Conservation (phyloP, 2,888 invertebrate genomes). For the Candidula unifasciata region DNA sequence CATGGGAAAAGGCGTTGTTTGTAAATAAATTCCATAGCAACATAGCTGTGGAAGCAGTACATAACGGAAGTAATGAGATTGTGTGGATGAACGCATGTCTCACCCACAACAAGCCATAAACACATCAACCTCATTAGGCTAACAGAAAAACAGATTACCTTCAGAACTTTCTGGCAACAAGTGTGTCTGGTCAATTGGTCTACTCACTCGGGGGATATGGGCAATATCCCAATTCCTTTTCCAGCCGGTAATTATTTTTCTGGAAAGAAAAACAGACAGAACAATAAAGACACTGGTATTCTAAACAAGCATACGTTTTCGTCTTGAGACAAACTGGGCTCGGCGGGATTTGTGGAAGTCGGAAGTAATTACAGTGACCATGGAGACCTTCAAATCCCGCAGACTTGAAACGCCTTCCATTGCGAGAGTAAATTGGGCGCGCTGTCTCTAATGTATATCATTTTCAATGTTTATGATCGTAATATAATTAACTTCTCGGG, state of each 20-base stretch:
- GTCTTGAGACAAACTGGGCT: neutral
- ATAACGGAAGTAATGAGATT: too few species aligned
- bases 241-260: too few species aligned
- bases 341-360: neutral
- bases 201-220: conserved; percentile 1
- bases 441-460: conserved; percentile 30
- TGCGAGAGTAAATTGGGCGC: conserved; percentile 17
- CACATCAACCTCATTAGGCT: too few species aligned
- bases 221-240: conserved; percentile 2
- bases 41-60: too few species aligned
- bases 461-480: conserved; percentile 26
- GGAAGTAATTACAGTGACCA: conserved; percentile 12
- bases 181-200: neutral
- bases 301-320: neutral
- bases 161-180: too few species aligned
- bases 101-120: too few species aligned
- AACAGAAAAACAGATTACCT: too few species aligned
- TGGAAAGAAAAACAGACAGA: too few species aligned
- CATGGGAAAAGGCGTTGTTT: too few species aligned
- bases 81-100: too few species aligned
- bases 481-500: conserved; percentile 25
- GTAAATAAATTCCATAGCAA: too few species aligned
- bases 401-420: conserved; percentile 5
- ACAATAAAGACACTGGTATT: too few species aligned
- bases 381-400: conserved; percentile 10